Conservation (phyloP, 1,140 invertebrate genomes). For the Anthonomus grandis region DNA sequence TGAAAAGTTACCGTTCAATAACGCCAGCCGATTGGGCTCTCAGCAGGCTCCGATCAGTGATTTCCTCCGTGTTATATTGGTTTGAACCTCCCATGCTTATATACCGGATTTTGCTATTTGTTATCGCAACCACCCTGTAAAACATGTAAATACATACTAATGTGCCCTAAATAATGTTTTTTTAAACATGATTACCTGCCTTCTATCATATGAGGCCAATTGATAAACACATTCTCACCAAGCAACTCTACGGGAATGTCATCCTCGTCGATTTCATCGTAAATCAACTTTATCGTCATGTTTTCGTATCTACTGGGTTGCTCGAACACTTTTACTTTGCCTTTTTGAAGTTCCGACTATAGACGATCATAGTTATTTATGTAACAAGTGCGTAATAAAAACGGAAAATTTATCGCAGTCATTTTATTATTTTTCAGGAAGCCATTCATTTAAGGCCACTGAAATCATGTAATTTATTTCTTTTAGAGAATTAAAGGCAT, state of each 20-base stretch:
- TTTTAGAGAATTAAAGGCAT: too few relatives aligned
- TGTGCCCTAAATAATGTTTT: conserved; percentile 9
- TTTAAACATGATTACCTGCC: conserved; percentile 51
- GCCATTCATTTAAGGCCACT: too few relatives aligned
- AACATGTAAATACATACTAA: background rate
- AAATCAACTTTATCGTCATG: conserved; percentile 70
- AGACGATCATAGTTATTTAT: too few relatives aligned
- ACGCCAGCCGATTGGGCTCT: conserved; percentile 3
- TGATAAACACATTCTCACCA: conserved; percentile 72
- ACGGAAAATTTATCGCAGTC: too few relatives aligned
- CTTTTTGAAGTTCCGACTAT: conserved; percentile 64
- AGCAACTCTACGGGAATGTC: conserved; percentile 60
- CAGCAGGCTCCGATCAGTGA: background rate
- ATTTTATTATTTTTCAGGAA: too few relatives aligned
- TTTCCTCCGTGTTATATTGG: conserved; percentile 30
- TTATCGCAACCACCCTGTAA: conserved; percentile 57
- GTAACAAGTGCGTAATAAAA: too few relatives aligned
- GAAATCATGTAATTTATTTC: too few relatives aligned
- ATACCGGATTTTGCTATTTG: conserved; percentile 44
- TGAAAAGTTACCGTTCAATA: conserved; percentile 5
- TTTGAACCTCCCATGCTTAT: conserved; percentile 23
- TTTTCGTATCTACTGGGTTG: conserved; percentile 73
- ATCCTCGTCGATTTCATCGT: conserved; percentile 44
- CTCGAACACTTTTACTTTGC: conserved; percentile 84
- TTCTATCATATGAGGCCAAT: conserved; percentile 87